Percentiles rank a stretch among this genome's conserved stretches.
phyloP scores from a whole-genome alignment of 37 sponge, comb jelly and placozoan genomes.

The Axinella damicornis region DNA sequence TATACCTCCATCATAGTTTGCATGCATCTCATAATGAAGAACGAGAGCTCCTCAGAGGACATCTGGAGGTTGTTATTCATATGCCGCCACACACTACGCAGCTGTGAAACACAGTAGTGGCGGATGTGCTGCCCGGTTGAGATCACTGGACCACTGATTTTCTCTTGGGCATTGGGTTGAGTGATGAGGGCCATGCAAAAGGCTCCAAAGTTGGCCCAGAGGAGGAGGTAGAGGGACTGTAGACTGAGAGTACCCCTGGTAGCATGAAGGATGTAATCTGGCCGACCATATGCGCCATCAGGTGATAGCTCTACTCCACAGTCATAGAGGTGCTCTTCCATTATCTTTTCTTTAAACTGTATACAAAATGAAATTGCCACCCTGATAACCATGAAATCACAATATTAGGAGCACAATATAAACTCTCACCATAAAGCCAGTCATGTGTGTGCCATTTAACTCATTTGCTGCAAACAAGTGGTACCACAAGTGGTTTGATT shows the following conservation, averaged over 20 bases:
- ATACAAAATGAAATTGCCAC: too few relatives aligned
- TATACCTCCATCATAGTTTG: conserved; percentile 32
- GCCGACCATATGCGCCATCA: conserved; percentile 71
- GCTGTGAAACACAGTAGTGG: conserved; percentile 83
- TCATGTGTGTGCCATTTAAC: conserved; percentile 52
- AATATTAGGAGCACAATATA: too few relatives aligned
- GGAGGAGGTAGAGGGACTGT: conserved; percentile 80
- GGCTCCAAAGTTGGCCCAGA: conserved; percentile 81
- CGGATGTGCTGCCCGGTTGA: conserved; percentile 78
- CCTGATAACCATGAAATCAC: too few relatives aligned
- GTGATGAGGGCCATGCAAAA: conserved; percentile 73
- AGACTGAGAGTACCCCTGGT: conserved; percentile 62
- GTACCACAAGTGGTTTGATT: conserved; percentile 70
- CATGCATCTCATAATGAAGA: conserved; percentile 51
- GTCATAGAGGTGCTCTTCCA: conserved; percentile 46
- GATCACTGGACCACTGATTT: conserved; percentile 64
- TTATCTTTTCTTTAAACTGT: conserved; percentile 34
- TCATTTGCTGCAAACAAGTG: conserved; percentile 46
- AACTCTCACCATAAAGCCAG: conserved; percentile 78
- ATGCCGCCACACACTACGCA: conserved; percentile 73
- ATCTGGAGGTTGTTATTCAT: conserved; percentile 64
- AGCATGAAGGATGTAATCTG: conserved; percentile 70
- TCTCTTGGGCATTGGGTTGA: conserved; percentile 46
- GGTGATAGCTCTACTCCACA: conserved; percentile 66
- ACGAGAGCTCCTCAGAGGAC: conserved; percentile 75